Percentiles rank a stretch among this genome's conserved stretches.
phyloP scores from a whole-genome alignment of 1,140 invertebrate genomes.

The Hirudo medicinalis region DNA sequence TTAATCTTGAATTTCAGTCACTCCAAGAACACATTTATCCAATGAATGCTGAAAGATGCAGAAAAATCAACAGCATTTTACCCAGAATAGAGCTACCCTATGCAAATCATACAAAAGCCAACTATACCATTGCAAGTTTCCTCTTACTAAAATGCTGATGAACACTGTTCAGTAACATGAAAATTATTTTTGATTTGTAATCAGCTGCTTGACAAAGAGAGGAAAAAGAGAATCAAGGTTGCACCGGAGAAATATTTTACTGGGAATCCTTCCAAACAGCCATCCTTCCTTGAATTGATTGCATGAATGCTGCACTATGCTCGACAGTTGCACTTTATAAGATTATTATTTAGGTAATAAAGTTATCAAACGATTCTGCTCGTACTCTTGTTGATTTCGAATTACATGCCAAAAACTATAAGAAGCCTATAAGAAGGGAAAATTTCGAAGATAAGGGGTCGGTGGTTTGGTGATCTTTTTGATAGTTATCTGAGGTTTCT shows the following conservation, averaged over 20 bases:
- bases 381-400: no score
- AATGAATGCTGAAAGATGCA: slow-evolving; percentile 53
- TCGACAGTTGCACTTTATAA: no score
- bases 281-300: no score
- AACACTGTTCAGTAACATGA: slow-evolving; percentile 21
- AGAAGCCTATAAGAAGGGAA: no score
- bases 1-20: slow-evolving; percentile 49
- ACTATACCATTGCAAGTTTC: slow-evolving; percentile 24
- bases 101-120: slow-evolving; percentile 25
- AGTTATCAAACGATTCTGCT: no score
- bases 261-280: no score
- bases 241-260: slow-evolving; percentile 50
- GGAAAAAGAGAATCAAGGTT: slow-evolving; percentile 49
- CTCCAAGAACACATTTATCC: slow-evolving; percentile 61
- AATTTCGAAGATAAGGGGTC: no score
- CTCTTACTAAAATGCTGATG: slow-evolving; percentile 21
- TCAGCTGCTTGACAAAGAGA: slow-evolving; percentile 51
- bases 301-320: no score
- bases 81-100: slow-evolving; percentile 41
- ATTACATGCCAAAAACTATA: no score
- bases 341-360: no score
- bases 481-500: no score
- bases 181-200: slow-evolving; percentile 25
- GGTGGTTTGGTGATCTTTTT: no score
- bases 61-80: slow-evolving; percentile 54